phyloP scores from a whole-genome alignment of 2,113 vertebrate genomes.

The Nibea coibor region DNA sequence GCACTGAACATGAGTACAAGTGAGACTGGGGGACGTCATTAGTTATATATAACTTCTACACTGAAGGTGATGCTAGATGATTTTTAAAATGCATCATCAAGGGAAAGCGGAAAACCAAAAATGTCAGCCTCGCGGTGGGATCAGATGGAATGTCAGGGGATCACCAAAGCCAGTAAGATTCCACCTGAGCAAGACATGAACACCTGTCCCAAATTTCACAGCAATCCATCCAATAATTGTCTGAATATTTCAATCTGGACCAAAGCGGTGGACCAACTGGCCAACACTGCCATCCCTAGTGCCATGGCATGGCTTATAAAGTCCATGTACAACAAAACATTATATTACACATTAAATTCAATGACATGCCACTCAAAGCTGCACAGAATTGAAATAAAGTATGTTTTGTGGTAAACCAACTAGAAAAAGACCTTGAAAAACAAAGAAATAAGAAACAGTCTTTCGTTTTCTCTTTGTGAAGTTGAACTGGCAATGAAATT shows the following conservation, averaged over 20 bases:
- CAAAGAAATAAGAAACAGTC: background rate
- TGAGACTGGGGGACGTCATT: too few relatives aligned
- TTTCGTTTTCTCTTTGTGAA: background rate
- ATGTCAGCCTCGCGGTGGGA: background rate
- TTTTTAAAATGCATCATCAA: background rate
- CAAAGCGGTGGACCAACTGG: background rate
- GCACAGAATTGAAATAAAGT: background rate
- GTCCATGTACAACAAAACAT: background rate
- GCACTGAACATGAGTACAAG: background rate
- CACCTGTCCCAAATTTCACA: background rate
- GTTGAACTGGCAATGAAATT: background rate
- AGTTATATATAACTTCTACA: too few relatives aligned
- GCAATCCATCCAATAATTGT: too few relatives aligned
- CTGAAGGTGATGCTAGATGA: background rate
- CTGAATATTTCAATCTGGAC: background rate
- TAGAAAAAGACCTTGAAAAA: background rate
- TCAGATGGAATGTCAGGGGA: background rate
- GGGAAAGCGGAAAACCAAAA: too few relatives aligned
- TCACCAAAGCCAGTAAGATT: background rate
- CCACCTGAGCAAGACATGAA: background rate
- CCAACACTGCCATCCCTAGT: background rate
- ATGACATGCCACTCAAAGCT: background rate
- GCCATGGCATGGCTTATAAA: background rate
- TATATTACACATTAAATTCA: too few relatives aligned
- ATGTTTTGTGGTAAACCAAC: background rate